phyloP scores from a whole-genome alignment of 1,140 invertebrate species.

The Battus philenor region DNA sequence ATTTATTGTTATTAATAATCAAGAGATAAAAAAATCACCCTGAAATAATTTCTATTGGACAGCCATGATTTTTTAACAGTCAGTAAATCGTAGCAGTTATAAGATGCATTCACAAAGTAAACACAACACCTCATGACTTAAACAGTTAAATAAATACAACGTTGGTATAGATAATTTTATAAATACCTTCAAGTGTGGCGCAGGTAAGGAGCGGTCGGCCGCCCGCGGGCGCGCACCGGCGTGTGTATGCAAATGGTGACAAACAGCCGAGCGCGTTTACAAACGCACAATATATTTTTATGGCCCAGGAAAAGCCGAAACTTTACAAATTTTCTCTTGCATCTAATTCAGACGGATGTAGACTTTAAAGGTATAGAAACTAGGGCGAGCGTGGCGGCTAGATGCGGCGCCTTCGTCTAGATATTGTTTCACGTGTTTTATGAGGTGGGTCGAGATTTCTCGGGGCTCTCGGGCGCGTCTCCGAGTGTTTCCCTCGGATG shows the following conservation, averaged over 20 bases:
- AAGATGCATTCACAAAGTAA: too few species aligned
- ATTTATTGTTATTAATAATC: too few species aligned
- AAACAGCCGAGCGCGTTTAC: slow-evolving; percentile 67
- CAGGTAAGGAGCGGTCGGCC: too few species aligned
- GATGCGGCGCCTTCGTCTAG: slow-evolving; percentile 43
- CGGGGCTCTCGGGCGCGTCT: slow-evolving; percentile 57
- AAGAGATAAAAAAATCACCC: too few species aligned
- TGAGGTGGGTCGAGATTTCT: slow-evolving; percentile 70
- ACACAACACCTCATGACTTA: too few species aligned
- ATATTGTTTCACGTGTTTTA: slow-evolving; percentile 75
- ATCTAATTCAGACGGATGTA: slow-evolving; percentile 11
- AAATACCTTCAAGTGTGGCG: too few species aligned
- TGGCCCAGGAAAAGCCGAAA: slow-evolving; percentile 63
- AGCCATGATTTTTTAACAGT: too few species aligned
- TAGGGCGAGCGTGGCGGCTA: slow-evolving; percentile 13
- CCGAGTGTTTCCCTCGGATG: slow-evolving; percentile 55
- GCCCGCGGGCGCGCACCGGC: slow-evolving; percentile 11
- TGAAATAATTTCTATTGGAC: too few species aligned
- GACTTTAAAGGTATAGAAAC: slow-evolving; percentile 17
- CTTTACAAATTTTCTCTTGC: slow-evolving; percentile 24
- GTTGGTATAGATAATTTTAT: too few species aligned
- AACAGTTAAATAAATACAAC: too few species aligned
- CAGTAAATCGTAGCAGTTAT: too few species aligned
- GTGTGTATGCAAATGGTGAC: slow-evolving; percentile 72
- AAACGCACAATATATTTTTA: slow-evolving; percentile 74